Evolutionary conservation across 2,888 invertebrate genomes (phyloP).

Genomic region (Phorcus lineatus): DNA sequence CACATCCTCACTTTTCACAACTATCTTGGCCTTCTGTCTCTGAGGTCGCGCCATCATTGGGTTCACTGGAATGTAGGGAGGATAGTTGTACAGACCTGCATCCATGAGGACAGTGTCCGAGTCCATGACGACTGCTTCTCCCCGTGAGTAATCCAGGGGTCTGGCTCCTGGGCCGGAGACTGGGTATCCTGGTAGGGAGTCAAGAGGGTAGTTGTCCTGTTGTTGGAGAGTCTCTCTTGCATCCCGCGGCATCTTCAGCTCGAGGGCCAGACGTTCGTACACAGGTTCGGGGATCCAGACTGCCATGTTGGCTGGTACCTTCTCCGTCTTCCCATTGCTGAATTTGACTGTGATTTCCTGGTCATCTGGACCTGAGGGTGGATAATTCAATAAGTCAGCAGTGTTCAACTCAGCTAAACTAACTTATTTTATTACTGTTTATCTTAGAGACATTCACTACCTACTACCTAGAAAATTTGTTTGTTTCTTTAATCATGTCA

Average conservation of each 20-base stretch:
- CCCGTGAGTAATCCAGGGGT: conserved; percentile 65
- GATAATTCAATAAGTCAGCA: too few species aligned
- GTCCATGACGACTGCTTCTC: conserved; percentile 57
- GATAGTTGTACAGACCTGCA: conserved; percentile 52
- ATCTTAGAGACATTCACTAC: too few species aligned
- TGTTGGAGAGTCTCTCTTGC: conserved; percentile 65
- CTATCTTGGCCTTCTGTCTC: conserved; percentile 15
- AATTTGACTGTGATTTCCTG: conserved; percentile 69
- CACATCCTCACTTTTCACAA: conserved; percentile 49
- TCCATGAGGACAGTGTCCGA: conserved; percentile 52
- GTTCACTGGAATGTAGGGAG: conserved; percentile 37
- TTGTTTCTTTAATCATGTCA: too few species aligned
- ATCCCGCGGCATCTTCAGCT: conserved; percentile 71
- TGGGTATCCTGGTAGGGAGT: conserved; percentile 69
- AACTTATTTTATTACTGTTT: too few species aligned
- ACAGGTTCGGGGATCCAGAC: conserved; percentile 72
- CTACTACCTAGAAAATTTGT: too few species aligned
- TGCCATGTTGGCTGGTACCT: conserved; percentile 59
- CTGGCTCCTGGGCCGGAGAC: conserved; percentile 64
- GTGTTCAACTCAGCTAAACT: too few species aligned
- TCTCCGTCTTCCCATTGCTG: conserved; percentile 69
- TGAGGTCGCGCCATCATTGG: conserved; percentile 1
- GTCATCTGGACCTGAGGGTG: conserved; percentile 62
- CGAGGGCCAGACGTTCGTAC: conserved; percentile 70
- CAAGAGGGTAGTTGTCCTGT: conserved; percentile 67